Evolutionary conservation across 2,888 invertebrate species (phyloP), one percentile per base, ranked within the genome.

Genomic region (Lissocephala sabroskyi): DNA sequence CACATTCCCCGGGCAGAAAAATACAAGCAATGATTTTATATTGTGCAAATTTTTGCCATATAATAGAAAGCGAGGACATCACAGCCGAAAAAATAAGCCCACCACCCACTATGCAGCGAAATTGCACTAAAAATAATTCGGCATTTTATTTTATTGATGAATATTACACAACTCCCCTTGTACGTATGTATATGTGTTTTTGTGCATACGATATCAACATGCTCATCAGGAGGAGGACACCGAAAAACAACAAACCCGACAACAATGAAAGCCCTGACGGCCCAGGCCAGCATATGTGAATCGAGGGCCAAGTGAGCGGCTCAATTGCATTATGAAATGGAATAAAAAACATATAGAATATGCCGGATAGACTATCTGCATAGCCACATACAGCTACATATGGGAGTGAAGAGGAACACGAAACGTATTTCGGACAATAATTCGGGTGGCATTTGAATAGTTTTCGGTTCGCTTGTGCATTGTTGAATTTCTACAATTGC

Each of bases 141-240:
- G 49, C 57, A 55, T 73, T 67, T 68, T 60, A 53, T 68, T 57
- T 68, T 68, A 73, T 65, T 76, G 68, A 76, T 76, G 61, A 71
- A 57, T 57, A 59, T 67, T 50, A 56, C 46, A 49, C 45, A 41
- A 52, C 41, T 56, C 45, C 45, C 16, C 45, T n/a, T n/a, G n/a
- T n/a, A n/a, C n/a, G n/a, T n/a, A n/a, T n/a, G n/a, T n/a, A n/a
- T n/a, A n/a, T n/a, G n/a, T 50, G 53, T 67, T 75, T 67, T 67
- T 67, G 65, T 76, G 66, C 68, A 76, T 73, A 52, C 35, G 14
- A 57, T 73, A 67, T 76, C 57, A 53, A 50, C 28, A 48, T 18
- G 59, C 52, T 37, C 51, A 39, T 45, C 55, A 43, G 28, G 17
- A 23, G n/a, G 52, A 41, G 23, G 26, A 39, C 6, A 32, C 28